A percentile compares a stretch with the other conserved stretches of the same genome.
phyloP scores from a whole-genome alignment of 2,113 vertebrate genomes.

The Dipodomys ordii region DNA sequence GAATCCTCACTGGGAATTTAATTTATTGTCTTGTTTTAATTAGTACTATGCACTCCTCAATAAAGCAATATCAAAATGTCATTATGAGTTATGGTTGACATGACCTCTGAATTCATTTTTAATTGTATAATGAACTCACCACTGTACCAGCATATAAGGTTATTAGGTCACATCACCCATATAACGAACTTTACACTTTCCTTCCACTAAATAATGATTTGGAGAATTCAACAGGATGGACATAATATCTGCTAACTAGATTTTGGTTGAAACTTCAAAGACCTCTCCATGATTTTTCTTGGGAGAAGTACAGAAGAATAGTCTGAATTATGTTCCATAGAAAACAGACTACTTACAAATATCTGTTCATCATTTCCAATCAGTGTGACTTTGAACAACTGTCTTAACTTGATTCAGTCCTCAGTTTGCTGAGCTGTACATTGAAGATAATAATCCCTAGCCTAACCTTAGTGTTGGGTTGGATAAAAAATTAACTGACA shows the following conservation, averaged over 20 bases:
- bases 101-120: not conserved
- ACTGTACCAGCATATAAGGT: not conserved
- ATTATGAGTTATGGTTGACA: not conserved
- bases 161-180: not conserved
- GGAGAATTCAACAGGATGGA: not conserved
- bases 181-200: not conserved
- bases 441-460: not conserved
- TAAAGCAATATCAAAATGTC: not conserved
- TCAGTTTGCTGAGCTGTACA: not conserved
- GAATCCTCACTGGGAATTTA: not conserved
- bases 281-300: not conserved
- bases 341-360: not conserved
- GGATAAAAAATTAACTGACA: not conserved
- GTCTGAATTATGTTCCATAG: not conserved
- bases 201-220: not conserved
- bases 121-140: not conserved
- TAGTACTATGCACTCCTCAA: not conserved
- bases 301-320: not conserved
- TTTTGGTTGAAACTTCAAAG: not conserved
- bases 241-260: not conserved
- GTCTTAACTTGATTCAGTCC: not conserved
- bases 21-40: not conserved
- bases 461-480: not conserved
- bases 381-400: not conserved
- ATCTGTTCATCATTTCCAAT: not conserved